Percentiles rank a stretch among this genome's conserved stretches.
phyloP scores from a whole-genome alignment of 2,113 vertebrate genomes.

The Procavia capensis region DNA sequence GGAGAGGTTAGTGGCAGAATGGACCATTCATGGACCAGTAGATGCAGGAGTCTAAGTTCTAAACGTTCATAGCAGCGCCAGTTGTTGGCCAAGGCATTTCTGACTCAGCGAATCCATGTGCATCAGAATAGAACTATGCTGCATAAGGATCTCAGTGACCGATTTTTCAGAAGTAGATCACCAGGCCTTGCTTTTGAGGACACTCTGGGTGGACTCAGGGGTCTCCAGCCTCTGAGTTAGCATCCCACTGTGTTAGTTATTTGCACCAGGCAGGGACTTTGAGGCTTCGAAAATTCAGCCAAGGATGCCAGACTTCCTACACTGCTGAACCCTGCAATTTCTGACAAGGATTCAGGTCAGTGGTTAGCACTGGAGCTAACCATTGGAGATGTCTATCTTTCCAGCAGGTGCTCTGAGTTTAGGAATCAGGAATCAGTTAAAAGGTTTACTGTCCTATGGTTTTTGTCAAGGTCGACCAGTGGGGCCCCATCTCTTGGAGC shows the following conservation, averaged over 20 bases:
- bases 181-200: too few relatives aligned
- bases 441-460: background rate
- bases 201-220: too few relatives aligned
- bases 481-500: background rate
- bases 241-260: too few relatives aligned
- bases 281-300: background rate
- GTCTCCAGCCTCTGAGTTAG: too few relatives aligned
- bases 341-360: background rate
- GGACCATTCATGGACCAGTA: fast-evolving
- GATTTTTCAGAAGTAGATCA: too few relatives aligned
- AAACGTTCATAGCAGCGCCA: too few relatives aligned
- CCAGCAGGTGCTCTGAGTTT: background rate
- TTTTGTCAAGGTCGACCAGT: background rate
- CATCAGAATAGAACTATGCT: too few relatives aligned
- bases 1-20: background rate
- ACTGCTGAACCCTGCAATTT: background rate
- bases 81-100: too few relatives aligned
- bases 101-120: too few relatives aligned
- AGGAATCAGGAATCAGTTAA: background rate
- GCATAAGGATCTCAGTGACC: too few relatives aligned
- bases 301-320: background rate
- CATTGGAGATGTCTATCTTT: background rate
- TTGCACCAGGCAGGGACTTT: background rate
- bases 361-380: background rate
- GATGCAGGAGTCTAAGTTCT: background rate